phyloP scores from a whole-genome alignment of 2,888 invertebrate genomes.

The Caenorhabditis sp. region DNA sequence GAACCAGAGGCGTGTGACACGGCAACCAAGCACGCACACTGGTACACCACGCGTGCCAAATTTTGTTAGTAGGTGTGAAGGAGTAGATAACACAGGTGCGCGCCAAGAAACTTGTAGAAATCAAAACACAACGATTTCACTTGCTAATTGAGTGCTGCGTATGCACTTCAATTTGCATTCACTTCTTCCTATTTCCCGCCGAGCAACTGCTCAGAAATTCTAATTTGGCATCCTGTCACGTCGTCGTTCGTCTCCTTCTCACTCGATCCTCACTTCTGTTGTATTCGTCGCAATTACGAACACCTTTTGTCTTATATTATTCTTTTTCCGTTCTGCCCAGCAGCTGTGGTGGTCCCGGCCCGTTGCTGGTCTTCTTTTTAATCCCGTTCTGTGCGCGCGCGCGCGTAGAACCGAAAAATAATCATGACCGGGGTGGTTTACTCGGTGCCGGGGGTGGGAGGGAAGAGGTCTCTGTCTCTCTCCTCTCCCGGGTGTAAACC shows the following conservation, averaged over 20 bases:
- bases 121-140: neutral
- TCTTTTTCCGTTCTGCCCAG: conserved; percentile 6
- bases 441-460: neutral
- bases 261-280: neutral
- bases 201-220: conserved; percentile 52
- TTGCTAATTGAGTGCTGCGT: neutral
- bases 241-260: neutral
- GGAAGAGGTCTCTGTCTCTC: no score
- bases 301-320: conserved; percentile 37
- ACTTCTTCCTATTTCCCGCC: conserved; percentile 8
- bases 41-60: no score
- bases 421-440: conserved; percentile 51
- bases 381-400: conserved; percentile 12
- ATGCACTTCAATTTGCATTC: conserved; percentile 61
- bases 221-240: conserved; percentile 23
- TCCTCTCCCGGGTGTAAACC: conserved; percentile 51
- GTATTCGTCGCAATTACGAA: conserved; percentile 54
- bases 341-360: conserved; percentile 29
- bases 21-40: no score
- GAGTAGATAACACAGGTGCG: no score
- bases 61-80: no score
- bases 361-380: conserved; percentile 10
- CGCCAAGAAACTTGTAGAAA: neutral
- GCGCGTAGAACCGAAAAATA: conserved; percentile 38
- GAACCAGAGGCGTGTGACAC: no score